Conservation (phyloP, 2,113 vertebrate genomes). For the Tretioscincus oriximinensis region DNA sequence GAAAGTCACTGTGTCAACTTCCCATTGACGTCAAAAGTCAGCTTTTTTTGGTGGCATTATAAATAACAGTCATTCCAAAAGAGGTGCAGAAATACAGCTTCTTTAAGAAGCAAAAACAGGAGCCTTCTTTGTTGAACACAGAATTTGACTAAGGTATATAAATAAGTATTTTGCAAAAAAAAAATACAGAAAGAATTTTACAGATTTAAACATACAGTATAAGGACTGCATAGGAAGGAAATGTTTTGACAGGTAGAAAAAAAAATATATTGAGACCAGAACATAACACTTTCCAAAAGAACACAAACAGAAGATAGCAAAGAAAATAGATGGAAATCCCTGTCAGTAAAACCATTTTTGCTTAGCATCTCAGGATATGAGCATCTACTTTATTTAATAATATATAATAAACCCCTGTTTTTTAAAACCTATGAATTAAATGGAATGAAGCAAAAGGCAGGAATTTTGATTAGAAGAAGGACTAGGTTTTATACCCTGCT, state of each 20-base stretch:
- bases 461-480: no score
- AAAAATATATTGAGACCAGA: rapidly evolving
- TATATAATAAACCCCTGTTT: no score
- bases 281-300: background rate
- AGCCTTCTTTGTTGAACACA: background rate
- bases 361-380: background rate
- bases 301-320: background rate
- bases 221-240: background rate
- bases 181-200: background rate
- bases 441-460: no score
- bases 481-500: no score
- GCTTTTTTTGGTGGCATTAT: conserved; percentile 20
- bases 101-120: background rate
- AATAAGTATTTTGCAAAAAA: background rate
- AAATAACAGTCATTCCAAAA: conserved; percentile 23
- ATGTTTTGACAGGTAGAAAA: conserved; percentile 13
- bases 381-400: background rate
- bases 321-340: background rate
- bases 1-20: conserved; percentile 21
- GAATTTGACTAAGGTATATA: background rate
- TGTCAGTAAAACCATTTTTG: background rate
- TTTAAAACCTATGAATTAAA: no score
- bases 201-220: background rate
- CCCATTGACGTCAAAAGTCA: conserved; percentile 29
- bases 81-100: background rate